A percentile compares a stretch with the other conserved stretches of the same genome.
Evolutionary conservation across 2,888 invertebrate species (phyloP).

Genomic region (Lithophane leautieri): DNA sequence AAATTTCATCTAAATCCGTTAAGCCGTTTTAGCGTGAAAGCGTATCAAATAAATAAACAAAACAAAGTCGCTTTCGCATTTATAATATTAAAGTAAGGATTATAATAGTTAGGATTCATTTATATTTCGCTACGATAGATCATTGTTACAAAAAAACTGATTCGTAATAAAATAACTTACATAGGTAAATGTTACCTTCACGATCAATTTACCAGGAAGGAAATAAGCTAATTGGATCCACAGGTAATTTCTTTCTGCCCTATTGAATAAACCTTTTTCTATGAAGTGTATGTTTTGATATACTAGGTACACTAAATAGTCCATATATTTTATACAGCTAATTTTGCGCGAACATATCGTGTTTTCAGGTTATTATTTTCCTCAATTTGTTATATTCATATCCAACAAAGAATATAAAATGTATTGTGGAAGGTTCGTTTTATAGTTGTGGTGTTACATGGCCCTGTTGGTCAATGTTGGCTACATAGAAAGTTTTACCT

Average conservation of each 20-base stretch:
- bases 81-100: too few relatives aligned
- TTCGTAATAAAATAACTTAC: neutral
- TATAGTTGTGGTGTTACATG: neutral
- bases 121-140: neutral
- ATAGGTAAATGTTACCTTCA: neutral
- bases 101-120: too few relatives aligned
- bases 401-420: constrained; percentile 26
- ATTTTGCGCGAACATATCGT: constrained; percentile 19
- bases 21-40: too few relatives aligned
- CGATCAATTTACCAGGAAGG: neutral
- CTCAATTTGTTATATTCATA: constrained; percentile 39
- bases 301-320: constrained; percentile 10
- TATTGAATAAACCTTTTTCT: constrained; percentile 10
- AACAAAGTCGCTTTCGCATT: too few relatives aligned
- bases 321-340: constrained; percentile 18
- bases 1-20: too few relatives aligned
- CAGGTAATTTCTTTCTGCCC: constrained; percentile 21
- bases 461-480: neutral
- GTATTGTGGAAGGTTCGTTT: neutral
- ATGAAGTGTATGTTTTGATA: constrained; percentile 40
- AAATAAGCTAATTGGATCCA: neutral
- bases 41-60: too few relatives aligned
- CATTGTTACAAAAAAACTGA: neutral
- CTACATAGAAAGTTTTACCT: neutral
- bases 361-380: constrained; percentile 47